Evolutionary conservation across 2,888 invertebrate genomes (phyloP).

Genomic region (Ecliptopera silaceata): DNA sequence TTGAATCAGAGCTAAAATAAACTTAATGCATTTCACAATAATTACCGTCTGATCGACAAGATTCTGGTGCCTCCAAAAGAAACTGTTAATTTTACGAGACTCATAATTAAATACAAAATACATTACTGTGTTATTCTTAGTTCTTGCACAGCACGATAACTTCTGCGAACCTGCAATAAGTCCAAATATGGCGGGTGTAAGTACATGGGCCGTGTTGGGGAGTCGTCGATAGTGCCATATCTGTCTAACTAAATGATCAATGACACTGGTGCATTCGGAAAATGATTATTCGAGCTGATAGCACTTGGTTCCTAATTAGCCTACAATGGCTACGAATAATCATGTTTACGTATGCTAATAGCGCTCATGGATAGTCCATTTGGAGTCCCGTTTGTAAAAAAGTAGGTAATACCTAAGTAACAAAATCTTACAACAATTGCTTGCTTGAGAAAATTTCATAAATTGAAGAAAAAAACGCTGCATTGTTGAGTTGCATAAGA

Average conservation of each 20-base stretch:
- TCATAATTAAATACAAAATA: not conserved
- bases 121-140: slow-evolving; percentile 19
- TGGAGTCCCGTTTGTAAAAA: too few relatives aligned
- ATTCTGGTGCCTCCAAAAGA: not conserved
- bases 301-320: slow-evolving; percentile 32
- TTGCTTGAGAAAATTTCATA: too few relatives aligned
- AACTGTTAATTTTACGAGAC: not conserved
- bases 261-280: slow-evolving; percentile 33
- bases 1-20: too few relatives aligned
- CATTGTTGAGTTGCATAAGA: too few relatives aligned
- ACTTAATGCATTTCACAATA: too few relatives aligned
- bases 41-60: not conserved
- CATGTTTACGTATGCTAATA: too few relatives aligned
- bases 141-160: slow-evolving; percentile 27
- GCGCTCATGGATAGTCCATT: too few relatives aligned
- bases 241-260: slow-evolving; percentile 39
- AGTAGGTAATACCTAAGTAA: too few relatives aligned
- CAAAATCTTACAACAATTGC: too few relatives aligned
- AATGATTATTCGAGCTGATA: slow-evolving; percentile 34
- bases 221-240: slow-evolving; percentile 43
- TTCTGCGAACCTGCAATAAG: slow-evolving; percentile 25
- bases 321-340: not conserved
- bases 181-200: slow-evolving; percentile 36
- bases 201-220: slow-evolving; percentile 35
- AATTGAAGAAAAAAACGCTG: too few relatives aligned